Base-by-base conservation (phyloP, 2,797 vertebrate species). In the Oreochromis mossambicus region DNA sequence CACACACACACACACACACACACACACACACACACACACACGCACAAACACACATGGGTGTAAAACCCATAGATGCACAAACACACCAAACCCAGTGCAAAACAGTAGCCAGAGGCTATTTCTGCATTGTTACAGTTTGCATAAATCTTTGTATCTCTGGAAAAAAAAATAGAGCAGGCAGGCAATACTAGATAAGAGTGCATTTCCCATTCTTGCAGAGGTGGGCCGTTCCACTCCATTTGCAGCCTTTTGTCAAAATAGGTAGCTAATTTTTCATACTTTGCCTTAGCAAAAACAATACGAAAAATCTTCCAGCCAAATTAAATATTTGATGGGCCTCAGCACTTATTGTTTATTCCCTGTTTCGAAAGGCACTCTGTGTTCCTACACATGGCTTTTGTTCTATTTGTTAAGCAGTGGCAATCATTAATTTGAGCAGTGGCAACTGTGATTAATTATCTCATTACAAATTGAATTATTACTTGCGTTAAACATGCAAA, bases 391-490 rank as follows among this genome's bases (percentile, higher is more conserved):
- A 4, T n/a, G 7, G 14, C 43, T 83, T 77, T 83, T 91, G 24
- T 91, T 93, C 86, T 82, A 76, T 91, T 90, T 93, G 83, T 91
- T 86, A 89, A 89, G 80, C 51, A 55, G 83, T 88, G 87, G 77
- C 90, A 92, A 87, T 94, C 89, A 92, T 94, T 94, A 83, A 95
- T 94, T 93, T 93, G 88, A 79, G n/a, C 68, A 82, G 78, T 91
- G 92, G 88, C 92, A 92, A 88, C 87, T 91, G 87, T 95, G 94
- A 96, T 95, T 95, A 95, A 95, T 95, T 94, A 87, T 93, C 93
- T 92, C 88, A 94, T 96, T 95, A 94, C 81, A 93, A 91, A 94
- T 89, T 88, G 91, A 94, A 95, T 95, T 93, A 93, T 92, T 87
- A 90, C 83, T 88, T 83, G 80, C 34, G 82, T 94, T 95, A 83